phyloP scores from a whole-genome alignment of 2,888 invertebrate species.

The Pollenia amentaria region DNA sequence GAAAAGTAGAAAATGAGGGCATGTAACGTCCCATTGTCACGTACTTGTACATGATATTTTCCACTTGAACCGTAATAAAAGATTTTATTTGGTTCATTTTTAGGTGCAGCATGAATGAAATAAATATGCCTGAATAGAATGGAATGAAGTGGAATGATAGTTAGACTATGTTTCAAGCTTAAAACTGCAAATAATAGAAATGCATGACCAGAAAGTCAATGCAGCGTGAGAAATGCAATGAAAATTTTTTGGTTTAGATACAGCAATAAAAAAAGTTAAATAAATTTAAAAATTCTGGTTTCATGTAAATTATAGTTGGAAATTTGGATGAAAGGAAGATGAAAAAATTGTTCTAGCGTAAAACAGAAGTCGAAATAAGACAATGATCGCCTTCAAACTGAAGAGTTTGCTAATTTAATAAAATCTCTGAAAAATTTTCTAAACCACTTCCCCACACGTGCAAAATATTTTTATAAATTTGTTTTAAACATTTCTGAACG shows the following conservation, averaged over 20 bases:
- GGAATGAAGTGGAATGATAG: no score
- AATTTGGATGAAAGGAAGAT: neutral
- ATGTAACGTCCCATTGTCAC: slow-evolving; percentile 43
- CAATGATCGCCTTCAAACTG: no score
- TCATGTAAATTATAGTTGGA: neutral
- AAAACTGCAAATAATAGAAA: neutral
- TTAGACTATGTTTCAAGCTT: neutral
- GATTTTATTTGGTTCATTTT: slow-evolving; percentile 9
- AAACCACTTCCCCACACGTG: no score
- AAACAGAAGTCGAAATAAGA: no score
- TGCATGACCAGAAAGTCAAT: slow-evolving; percentile 17
- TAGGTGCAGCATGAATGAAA: slow-evolving; percentile 1
- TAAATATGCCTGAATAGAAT: neutral
- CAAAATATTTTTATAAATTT: no score
- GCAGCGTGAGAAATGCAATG: neutral
- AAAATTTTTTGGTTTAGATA: neutral
- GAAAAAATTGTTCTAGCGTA: no score
- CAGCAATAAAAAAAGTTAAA: neutral
- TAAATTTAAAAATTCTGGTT: neutral
- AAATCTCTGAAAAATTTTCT: no score
- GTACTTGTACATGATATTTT: slow-evolving; percentile 53
- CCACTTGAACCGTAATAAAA: slow-evolving; percentile 51
- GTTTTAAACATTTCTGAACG: no score
- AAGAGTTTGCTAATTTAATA: no score
- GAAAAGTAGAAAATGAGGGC: neutral